phyloP scores from a whole-genome alignment of 1,140 invertebrate species.

The Trichomalopsis sarcophagae region DNA sequence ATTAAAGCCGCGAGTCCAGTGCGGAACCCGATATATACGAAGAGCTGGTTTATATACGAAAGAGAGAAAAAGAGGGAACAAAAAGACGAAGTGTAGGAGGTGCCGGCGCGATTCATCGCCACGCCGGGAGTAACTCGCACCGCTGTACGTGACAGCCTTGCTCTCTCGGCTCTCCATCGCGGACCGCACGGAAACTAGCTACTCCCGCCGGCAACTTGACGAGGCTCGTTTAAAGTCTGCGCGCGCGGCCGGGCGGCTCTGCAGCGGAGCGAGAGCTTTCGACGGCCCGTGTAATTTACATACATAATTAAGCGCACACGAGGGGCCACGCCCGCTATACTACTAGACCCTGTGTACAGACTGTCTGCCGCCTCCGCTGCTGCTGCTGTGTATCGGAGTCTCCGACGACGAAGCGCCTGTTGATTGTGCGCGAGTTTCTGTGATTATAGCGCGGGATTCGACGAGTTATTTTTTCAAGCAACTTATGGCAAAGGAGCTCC shows the following conservation, averaged over 20 bases:
- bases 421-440: not conserved
- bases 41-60: not conserved
- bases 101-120: not conserved
- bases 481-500: too few species aligned
- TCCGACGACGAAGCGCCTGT: slow-evolving; percentile 1
- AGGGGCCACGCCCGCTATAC: not conserved
- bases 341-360: not conserved
- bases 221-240: slow-evolving; percentile 48
- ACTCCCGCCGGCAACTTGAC: slow-evolving; percentile 7
- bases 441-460: too few species aligned
- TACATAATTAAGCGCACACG: slow-evolving; percentile 49
- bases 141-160: slow-evolving; percentile 33
- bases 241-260: not conserved
- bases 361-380: not conserved
- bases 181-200: slow-evolving; percentile 31
- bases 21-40: not conserved
- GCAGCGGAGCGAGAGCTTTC: slow-evolving; percentile 4
- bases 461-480: too few species aligned
- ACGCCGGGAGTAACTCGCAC: not conserved
- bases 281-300: slow-evolving; percentile 50
- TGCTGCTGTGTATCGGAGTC: too few species aligned
- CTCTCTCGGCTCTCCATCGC: not conserved
- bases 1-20: not conserved
- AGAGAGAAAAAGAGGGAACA: not conserved
- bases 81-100: not conserved